Percentiles rank a stretch among this genome's conserved stretches.
phyloP scores from a whole-genome alignment of 2,113 vertebrate genomes.

The Pycnonotus jocosus region DNA sequence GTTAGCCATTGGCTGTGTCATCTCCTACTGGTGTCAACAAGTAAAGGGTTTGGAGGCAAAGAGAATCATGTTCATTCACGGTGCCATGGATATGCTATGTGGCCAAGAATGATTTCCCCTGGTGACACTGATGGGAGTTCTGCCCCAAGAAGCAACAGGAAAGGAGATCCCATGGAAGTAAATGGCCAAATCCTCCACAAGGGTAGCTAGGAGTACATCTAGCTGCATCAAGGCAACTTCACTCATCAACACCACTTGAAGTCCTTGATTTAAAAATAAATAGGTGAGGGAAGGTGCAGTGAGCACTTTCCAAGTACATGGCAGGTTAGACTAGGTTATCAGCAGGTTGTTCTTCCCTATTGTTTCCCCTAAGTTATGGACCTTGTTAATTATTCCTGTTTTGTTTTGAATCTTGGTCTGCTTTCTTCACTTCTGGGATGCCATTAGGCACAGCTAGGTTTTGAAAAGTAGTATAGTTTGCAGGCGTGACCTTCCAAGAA shows the following conservation, averaged over 20 bases:
- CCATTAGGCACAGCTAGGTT: not conserved
- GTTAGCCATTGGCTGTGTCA: not conserved
- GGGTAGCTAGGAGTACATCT: not conserved
- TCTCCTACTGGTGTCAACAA: not conserved
- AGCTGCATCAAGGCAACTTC: not conserved
- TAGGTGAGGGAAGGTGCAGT: not conserved
- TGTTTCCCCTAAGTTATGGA: not conserved
- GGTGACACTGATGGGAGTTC: not conserved
- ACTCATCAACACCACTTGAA: not conserved
- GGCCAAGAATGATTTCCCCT: not conserved
- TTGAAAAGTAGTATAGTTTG: not conserved
- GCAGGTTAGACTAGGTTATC: not conserved
- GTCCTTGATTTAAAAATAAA: not conserved
- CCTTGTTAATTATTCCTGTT: not conserved
- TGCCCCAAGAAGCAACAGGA: not conserved
- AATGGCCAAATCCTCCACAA: not conserved
- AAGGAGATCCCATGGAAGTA: not conserved
- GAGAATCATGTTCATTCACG: not conserved
- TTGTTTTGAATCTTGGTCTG: constrained; percentile 13
- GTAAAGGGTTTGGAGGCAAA: not conserved
- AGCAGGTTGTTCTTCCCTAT: constrained; percentile 11
- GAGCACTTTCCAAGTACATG: not conserved
- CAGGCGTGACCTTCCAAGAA: not conserved
- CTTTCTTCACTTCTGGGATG: constrained; percentile 30
- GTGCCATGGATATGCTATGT: not conserved